Base-by-base conservation (phyloP, 2,888 invertebrate species). In the Drosophila aldrichi region DNA sequence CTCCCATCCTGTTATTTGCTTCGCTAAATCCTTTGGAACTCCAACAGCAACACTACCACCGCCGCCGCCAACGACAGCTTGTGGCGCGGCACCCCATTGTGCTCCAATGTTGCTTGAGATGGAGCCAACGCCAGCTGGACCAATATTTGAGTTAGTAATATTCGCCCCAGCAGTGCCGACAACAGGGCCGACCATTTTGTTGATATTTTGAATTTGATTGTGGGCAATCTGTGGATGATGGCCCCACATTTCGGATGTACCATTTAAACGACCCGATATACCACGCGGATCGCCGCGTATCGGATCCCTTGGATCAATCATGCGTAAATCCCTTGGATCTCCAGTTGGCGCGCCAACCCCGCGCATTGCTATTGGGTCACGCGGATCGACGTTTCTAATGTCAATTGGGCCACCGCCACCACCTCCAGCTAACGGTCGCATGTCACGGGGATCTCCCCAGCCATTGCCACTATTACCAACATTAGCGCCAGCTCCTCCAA, bases 231-330 rank as follows among this genome's bases (percentile, higher is more conserved):
- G 91, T 55, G 94, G 95, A 86, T 94, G 95, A 91, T 94, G 96
- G 41, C 95, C 95, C 97, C 97, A 97, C 96, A 97, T 97, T 82
- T 97, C 96, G 0, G 95, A 94, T 10, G 95, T 95, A 2, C 97
- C 97, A 90, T 97, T 97, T 63, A 97, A 94, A 14, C 97, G 94
- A 18, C 97, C 97, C 16, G 97, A 97, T 85, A 97, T 97, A 54
- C 97, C 97, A 52, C 96, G 94, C 1, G 95, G 95, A 92, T 96
- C 96, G 2, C 95, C 96, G 52, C 96, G 94, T 79, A 94, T 94
- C 61, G 94, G 93, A 77, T 93, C 93, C 8, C 94, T 92, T 2
- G 94, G 94, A 84, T 93, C 93, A 41, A 94, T 92, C 92, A 94
- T 94, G 54, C 94, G 91, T 55, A 93, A 84, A 68, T 93, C 93